These are phyloP conservation scores for Conus ventricosus DNA, from an alignment of 1,140 invertebrate genomes.

Conservation along the genomic window DNA sequence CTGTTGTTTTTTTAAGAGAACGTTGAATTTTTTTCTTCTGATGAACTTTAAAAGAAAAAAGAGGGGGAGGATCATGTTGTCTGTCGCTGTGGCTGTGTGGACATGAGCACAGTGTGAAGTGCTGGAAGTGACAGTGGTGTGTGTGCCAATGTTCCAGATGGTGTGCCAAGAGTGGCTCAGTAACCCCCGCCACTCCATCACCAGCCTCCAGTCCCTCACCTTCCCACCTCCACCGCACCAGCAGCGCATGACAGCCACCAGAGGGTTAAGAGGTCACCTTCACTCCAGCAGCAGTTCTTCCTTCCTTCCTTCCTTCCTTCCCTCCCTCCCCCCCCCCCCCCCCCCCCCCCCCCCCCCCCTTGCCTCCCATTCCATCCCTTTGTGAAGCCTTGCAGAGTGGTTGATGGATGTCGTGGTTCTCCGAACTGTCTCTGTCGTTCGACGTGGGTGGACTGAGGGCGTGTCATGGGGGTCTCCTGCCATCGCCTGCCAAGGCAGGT, in stretches of 20 bases:
- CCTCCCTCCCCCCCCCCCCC: no score
- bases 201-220: neutral
- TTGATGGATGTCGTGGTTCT: neutral
- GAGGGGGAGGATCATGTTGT: no score
- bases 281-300: neutral
- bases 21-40: no score
- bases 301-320: neutral
- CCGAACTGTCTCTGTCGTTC: neutral
- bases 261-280: neutral
- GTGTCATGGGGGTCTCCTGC: neutral
- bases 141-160: constrained; percentile 1
- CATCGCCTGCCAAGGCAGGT: no score
- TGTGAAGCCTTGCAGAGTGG: neutral
- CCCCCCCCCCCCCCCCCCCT: neutral
- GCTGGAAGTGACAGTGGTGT: neutral
- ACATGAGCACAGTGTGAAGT: neutral
- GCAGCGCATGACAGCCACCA: constrained; percentile 7
- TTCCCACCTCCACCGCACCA: neutral
- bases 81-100: neutral
- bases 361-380: no score
- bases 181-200: constrained; percentile 12
- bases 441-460: neutral
- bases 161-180: constrained; percentile 13
- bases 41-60: no score
- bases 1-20: no score